Percentiles rank a stretch among this genome's conserved stretches.
Conservation (phyloP, 2,797 vertebrate species). For the Coregonus sp. region DNA sequence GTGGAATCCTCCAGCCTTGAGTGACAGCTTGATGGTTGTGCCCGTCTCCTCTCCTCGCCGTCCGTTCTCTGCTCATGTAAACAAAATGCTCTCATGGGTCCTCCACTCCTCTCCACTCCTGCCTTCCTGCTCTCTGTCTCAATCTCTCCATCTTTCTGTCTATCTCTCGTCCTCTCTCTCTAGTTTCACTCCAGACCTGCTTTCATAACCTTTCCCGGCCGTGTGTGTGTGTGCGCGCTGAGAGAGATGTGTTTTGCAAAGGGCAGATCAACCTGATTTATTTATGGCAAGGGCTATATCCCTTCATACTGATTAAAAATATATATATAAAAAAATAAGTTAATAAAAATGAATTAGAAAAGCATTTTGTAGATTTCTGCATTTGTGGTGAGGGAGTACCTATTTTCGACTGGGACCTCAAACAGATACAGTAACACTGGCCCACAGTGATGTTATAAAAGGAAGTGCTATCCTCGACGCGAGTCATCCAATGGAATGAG, state of each 20-base stretch:
- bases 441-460: neutral
- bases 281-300: neutral
- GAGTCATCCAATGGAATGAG: neutral
- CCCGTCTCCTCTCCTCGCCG: neutral
- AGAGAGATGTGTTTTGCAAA: neutral
- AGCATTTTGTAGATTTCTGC: neutral
- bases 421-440: neutral
- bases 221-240: neutral
- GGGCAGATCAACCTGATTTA: neutral
- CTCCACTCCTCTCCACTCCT: neutral
- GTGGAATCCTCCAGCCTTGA: neutral
- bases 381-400: neutral
- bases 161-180: neutral
- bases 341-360: neutral
- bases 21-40: neutral
- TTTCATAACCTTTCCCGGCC: no score
- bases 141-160: neutral
- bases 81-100: conserved; percentile 4
- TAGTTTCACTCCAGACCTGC: no score
- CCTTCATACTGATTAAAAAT: neutral
- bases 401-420: neutral
- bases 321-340: neutral
- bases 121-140: conserved; percentile 4
- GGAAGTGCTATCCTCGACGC: neutral
- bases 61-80: conserved; percentile 17